Base-by-base conservation (phyloP, 2,888 invertebrate genomes). In the Hydriomena furcata region DNA sequence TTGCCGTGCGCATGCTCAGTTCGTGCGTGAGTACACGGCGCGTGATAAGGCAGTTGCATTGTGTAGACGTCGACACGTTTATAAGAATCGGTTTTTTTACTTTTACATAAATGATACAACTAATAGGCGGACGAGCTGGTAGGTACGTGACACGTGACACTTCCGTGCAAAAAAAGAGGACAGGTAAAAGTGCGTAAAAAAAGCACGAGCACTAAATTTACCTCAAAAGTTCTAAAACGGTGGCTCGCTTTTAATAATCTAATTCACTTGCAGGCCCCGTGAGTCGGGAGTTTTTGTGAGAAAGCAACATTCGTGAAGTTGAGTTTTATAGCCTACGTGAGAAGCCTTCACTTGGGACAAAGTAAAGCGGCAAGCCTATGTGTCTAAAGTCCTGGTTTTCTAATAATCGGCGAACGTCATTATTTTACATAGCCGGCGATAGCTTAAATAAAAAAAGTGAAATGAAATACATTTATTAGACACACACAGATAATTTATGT, bases 251-350 rank as follows among this genome's bases (percentile, higher is more conserved):
- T 60, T 70, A 75, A 73, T 72, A 72, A 66, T 71, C 75, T 79
- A 79, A 84, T 83, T 80, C 65, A 78, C 73, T 77, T 82, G 77
- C 84, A 73, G 59, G 71, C 61, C 70, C 61, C 66, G 72, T 63
- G 68, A 62, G 66, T 63, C 61, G 23, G 61, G 58, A 66, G 73
- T 82, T 84, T 85, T 85, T 84, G 81, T 82, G 68, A 71, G 72
- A 63, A 61, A 67, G 69, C 67, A 63, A 55, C 69, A 61, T 66
- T 74, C 77, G 75, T 76, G 75, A 73, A 76, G 75, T 74, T 71
- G 71, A 69, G 72, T 72, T 80, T 84, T 82, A 84, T 81, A 72
- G 77, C 73, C 63, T 79, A 84, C 84, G 82, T 84, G 84, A 82
- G 46, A 4, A 13, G 46, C 37, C 34, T 43, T 37, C 25, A 35